A percentile compares a stretch with the other conserved stretches of the same genome.
Evolutionary conservation across 2,113 vertebrate genomes (phyloP).

Genomic region (Chaetura pelagica): DNA sequence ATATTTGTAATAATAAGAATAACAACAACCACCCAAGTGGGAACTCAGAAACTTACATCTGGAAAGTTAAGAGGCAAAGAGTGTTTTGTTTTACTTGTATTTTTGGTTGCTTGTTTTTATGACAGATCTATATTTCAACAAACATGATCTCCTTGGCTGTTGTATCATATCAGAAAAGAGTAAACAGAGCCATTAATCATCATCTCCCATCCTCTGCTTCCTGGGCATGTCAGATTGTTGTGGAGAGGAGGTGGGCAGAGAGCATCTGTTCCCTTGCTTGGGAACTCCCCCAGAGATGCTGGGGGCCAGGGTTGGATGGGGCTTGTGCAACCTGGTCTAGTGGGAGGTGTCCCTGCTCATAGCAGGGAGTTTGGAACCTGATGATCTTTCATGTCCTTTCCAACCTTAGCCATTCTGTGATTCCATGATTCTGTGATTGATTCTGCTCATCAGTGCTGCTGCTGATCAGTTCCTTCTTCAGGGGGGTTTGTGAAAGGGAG

Average conservation of each 20-base stretch:
- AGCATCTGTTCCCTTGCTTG: neutral
- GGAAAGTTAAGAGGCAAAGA: conserved; percentile 27
- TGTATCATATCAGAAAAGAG: neutral
- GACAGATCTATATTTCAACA: neutral
- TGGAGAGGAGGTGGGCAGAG: neutral
- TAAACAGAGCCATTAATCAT: neutral
- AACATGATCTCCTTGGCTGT: conserved; percentile 3
- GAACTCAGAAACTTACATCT: conserved; percentile 38
- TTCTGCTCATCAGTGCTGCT: neutral
- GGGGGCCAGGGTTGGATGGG: too few relatives aligned
- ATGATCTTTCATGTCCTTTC: too few relatives aligned
- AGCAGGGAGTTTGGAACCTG: too few relatives aligned
- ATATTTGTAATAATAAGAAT: conserved; percentile 36
- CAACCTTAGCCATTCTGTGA: too few relatives aligned
- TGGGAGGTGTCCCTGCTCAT: too few relatives aligned
- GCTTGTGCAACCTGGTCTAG: too few relatives aligned
- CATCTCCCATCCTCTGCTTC: neutral
- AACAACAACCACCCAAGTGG: conserved; percentile 4
- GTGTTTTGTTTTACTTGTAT: conserved; percentile 9
- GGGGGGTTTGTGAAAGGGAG: neutral
- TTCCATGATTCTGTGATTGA: too few relatives aligned
- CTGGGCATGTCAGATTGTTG: neutral
- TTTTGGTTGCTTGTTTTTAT: conserved; percentile 41
- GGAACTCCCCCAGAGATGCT: neutral
- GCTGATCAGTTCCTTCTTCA: neutral